Evolutionary conservation across 2,888 invertebrate genomes (phyloP), one percentile per base, ranked within the genome.

Genomic region (Conchocele bisecta): DNA sequence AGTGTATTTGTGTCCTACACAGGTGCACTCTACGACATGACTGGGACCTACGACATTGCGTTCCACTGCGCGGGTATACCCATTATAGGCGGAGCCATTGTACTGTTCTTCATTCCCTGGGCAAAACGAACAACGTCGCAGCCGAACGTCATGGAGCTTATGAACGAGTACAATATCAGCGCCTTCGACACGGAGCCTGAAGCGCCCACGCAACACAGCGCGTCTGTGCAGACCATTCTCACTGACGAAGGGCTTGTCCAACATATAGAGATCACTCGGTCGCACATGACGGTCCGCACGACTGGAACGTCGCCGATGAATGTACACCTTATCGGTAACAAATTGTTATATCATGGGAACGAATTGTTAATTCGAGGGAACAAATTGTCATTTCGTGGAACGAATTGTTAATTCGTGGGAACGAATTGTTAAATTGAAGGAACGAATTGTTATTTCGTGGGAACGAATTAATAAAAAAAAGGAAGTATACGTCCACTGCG

Each of bases 71-170:
- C 87, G 11, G 88, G 86, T 6, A 63, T 86, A 15, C 86, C 86
- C 0, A 76, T 86, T 22, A 78, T 88, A 6, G 29, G 57, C 11
- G 86, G 86, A 1, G 84, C 85, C 9, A 51, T 83, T 4, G 46
- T 87, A 6, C 67, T 88, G 11, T 85, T 88, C 61, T 73, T 86
- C 26, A 82, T 88, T 9, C 88, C 88, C 1, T 88, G 88, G 88
- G 87, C 87, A 11, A 81, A 87, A 75, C 70, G 84, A 11, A 87
- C 86, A 5, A 78, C 84, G 11, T 46, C 57, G 17, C 57, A 58
- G 2, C 65, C 76, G 11, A 77, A 83, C 60, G 63, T 76, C 15
- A 70, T 83, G 48, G 57, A 70, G 4, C 67, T 69, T 9, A 60
- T 81, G 24, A 74, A 65, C 24, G 64, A 66, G 17, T 54, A 56